These are phyloP conservation scores for Eleginops maclovinus DNA, from an alignment of 2,113 vertebrate genomes.

Conservation along the genomic window DNA sequence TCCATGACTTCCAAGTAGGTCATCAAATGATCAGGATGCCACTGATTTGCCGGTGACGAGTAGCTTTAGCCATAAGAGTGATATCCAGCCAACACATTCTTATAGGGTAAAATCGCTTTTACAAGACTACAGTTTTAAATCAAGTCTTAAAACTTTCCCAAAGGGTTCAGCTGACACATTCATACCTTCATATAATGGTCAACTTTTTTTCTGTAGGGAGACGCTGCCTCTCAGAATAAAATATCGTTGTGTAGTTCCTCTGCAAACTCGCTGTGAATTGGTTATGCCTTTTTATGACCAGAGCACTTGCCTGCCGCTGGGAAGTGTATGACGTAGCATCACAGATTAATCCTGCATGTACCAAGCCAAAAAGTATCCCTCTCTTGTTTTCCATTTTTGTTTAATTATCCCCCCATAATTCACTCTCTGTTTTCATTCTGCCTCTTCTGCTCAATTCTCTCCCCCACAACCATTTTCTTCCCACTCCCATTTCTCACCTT, in stretches of 20 bases:
- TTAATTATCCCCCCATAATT: conserved; percentile 29
- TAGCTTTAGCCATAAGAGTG: not conserved
- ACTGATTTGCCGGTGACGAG: not conserved
- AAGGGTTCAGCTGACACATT: not conserved
- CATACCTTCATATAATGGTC: not conserved
- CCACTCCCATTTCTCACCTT: conserved; percentile 47
- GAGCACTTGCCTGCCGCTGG: not conserved
- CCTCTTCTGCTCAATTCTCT: conserved; percentile 48
- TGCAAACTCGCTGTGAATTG: conserved; percentile 5
- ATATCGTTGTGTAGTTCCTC: conserved; percentile 11
- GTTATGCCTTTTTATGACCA: conserved; percentile 29
- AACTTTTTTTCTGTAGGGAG: not conserved
- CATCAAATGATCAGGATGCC: not conserved
- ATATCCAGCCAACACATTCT: too few relatives aligned
- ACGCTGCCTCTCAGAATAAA: conserved; percentile 4
- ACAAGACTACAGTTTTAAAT: not conserved
- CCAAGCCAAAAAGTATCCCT: conserved; percentile 4
- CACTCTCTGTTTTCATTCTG: conserved; percentile 54
- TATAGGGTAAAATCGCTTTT: not conserved
- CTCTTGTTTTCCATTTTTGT: conserved; percentile 20
- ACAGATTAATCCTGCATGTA: conserved; percentile 23
- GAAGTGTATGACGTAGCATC: conserved; percentile 20
- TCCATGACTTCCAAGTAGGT: not conserved
- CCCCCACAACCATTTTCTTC: conserved; percentile 43
- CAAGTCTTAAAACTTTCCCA: too few relatives aligned